Evolutionary conservation across 2,797 vertebrate species (phyloP), one percentile per base, ranked within the genome.

Genomic region (Sebastolobus alascanus): DNA sequence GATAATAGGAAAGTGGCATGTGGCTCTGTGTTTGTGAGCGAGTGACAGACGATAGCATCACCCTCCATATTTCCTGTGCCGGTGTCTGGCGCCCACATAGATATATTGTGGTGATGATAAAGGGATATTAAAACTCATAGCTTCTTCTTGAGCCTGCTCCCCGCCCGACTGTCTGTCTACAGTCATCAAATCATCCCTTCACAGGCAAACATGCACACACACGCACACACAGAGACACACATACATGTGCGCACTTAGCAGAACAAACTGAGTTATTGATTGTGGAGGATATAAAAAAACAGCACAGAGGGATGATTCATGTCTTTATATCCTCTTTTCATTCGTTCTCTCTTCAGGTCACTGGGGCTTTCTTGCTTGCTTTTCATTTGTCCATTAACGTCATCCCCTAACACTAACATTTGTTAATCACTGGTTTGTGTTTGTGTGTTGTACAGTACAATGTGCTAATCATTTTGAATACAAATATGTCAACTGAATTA

Each of bases 41-140:
- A 22, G 76, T 74, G 89, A 89, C 86, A 80, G 84, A 75, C 38
- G 84, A 94, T 93, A 87, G 72, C 80, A 91, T 90, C 92, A 75
- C 72, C 78, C 59, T 83, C 68, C 68, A 78, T 89, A 90, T 93
- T 90, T 94, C 90, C 91, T 93, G 84, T 88, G 82, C 81, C 73
- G 59, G 76, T 37, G 83, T 88, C 86, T 89, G 90, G 82, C 78
- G 67, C 86, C 83, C 75, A 79, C 84, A 80, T 64, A 35, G 90
- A 90, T 75, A 81, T 91, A 89, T 87, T 87, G 85, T 73, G 68
- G 72, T 54, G 80, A 81, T 71, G 84, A 90, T 92, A 90, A 92
- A 89, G 80, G 86, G 86, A 92, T 93, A 94, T 94, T 94, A 95
- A 93, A 95, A 91, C 71, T 84, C 84, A 33, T 38, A 70, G 86